Evolutionary conservation across 2,113 vertebrate genomes (phyloP).

Genomic region (Himantopus leucocephalus): DNA sequence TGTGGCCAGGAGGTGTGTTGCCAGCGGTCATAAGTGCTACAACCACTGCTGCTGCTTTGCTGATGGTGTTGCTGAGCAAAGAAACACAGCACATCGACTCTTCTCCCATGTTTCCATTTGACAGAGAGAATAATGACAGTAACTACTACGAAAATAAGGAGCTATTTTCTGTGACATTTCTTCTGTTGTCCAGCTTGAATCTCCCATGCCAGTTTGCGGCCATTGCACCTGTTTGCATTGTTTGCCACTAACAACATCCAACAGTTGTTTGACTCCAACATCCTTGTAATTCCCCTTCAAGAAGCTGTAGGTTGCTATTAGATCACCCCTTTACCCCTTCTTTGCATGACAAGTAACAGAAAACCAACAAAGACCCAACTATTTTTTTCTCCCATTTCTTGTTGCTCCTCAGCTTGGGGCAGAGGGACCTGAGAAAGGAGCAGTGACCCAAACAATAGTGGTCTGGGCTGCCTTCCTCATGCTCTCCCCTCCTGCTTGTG

Average conservation of each 20-base stretch:
- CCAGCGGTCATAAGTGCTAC: background rate
- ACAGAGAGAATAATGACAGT: background rate
- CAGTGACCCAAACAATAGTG: background rate
- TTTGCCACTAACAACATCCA: background rate
- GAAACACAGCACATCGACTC: background rate
- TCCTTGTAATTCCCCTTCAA: background rate
- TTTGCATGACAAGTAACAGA: background rate
- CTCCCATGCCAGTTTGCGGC: background rate
- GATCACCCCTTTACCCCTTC: background rate
- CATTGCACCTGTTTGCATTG: background rate
- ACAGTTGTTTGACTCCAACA: background rate
- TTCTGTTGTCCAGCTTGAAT: background rate
- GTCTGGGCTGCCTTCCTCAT: background rate
- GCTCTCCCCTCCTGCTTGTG: background rate
- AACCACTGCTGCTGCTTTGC: background rate
- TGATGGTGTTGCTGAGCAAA: background rate
- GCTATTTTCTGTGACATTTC: background rate
- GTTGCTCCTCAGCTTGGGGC: background rate
- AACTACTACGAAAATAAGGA: background rate
- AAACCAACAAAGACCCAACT: background rate
- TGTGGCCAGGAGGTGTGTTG: background rate
- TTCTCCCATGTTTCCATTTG: background rate
- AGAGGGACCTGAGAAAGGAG: background rate
- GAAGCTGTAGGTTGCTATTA: background rate
- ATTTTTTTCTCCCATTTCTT: background rate